Percentiles rank a stretch among this genome's conserved stretches.
These are phyloP conservation scores for Drosophila mercatorum DNA, from an alignment of 2,888 invertebrate genomes.

Conservation along the genomic window DNA sequence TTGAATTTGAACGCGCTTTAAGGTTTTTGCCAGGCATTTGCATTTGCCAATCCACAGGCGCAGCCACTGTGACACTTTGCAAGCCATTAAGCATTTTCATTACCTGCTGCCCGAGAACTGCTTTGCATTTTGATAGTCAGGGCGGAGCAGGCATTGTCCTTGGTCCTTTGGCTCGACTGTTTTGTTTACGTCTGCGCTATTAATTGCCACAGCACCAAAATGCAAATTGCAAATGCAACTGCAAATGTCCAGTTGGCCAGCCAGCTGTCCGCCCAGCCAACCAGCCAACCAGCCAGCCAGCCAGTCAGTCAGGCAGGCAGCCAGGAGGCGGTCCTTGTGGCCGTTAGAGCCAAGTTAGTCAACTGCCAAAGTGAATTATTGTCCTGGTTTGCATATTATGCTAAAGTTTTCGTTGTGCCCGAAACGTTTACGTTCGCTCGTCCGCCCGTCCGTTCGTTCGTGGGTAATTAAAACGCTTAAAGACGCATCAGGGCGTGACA, in stretches of 20 bases:
- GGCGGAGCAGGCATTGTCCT: slow-evolving; percentile 52
- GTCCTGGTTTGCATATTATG: slow-evolving; percentile 79
- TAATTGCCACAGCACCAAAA: slow-evolving; percentile 77
- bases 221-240: slow-evolving; percentile 78
- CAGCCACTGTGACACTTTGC: slow-evolving; percentile 80
- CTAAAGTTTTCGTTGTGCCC: slow-evolving; percentile 65
- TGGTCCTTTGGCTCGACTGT: slow-evolving; percentile 35
- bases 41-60: slow-evolving; percentile 55
- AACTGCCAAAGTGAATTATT: slow-evolving; percentile 80
- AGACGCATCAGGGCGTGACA: slow-evolving; percentile 82
- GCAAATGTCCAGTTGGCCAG: slow-evolving; percentile 53
- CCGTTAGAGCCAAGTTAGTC: slow-evolving; percentile 51
- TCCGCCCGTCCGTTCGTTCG: slow-evolving; percentile 52
- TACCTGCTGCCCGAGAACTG: slow-evolving; percentile 70
- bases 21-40: slow-evolving; percentile 45
- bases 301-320: background rate
- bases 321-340: slow-evolving; percentile 5
- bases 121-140: slow-evolving; percentile 77
- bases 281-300: slow-evolving; percentile 4
- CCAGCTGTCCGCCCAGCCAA: background rate
- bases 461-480: slow-evolving; percentile 82
- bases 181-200: slow-evolving; percentile 80
- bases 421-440: slow-evolving; percentile 28
- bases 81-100: slow-evolving; percentile 79
- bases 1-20: slow-evolving; percentile 77